Evolutionary conservation across 2,888 invertebrate species (phyloP).

Genomic region (Athrips mouffetella): DNA sequence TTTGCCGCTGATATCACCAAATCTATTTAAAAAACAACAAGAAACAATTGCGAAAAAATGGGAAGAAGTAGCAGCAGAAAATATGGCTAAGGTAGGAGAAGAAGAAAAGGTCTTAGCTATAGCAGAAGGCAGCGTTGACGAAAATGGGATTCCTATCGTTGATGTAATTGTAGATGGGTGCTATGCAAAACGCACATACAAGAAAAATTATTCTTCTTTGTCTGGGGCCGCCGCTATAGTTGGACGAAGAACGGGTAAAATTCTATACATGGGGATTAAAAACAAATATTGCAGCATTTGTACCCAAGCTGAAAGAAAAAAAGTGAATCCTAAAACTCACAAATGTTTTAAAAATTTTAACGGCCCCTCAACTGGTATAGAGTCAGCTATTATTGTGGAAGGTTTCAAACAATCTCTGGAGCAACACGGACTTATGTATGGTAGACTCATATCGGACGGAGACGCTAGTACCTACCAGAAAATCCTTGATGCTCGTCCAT

Average conservation of each 20-base stretch:
- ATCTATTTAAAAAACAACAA: too few relatives aligned
- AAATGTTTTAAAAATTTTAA: constrained; percentile 1
- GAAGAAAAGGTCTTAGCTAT: constrained; percentile 13
- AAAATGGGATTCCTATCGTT: constrained; percentile 1
- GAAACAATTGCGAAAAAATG: constrained; percentile 1
- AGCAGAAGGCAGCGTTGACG: constrained; percentile 4
- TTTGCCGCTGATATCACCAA: too few relatives aligned
- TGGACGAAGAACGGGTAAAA: constrained; percentile 9
- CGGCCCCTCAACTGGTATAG: background rate
- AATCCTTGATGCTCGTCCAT: constrained; percentile 11
- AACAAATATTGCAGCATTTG: too few relatives aligned
- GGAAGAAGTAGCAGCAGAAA: background rate
- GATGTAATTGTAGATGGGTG: constrained; percentile 14
- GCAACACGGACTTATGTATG: constrained; percentile 4
- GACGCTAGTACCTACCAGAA: background rate
- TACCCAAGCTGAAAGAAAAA: background rate
- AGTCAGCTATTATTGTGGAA: background rate
- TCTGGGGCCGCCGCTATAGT: constrained; percentile 16
- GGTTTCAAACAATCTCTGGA: constrained; percentile 1
- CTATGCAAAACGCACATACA: too few relatives aligned
- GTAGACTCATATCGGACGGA: constrained; percentile 10
- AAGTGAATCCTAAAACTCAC: background rate
- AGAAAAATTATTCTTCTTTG: too few relatives aligned
- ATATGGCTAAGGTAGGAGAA: constrained; percentile 10
- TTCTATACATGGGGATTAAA: background rate